Percentiles rank a stretch among this genome's conserved stretches.
phyloP scores from a whole-genome alignment of 2,888 invertebrate species.

The Cremastinae sp. region DNA sequence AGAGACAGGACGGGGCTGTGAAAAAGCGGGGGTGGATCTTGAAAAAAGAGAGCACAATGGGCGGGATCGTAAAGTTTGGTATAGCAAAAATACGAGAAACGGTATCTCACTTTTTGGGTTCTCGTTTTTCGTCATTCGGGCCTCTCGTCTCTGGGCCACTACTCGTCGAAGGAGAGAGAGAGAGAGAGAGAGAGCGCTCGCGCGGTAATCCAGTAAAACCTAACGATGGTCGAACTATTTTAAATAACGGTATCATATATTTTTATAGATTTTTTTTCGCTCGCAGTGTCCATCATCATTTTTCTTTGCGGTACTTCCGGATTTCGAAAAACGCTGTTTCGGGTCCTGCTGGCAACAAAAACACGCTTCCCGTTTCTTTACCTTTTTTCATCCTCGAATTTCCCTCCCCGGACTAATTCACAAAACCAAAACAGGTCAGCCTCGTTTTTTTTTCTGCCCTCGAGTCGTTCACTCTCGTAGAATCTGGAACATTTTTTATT shows the following conservation, averaged over 20 bases:
- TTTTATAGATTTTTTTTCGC: constrained; percentile 70
- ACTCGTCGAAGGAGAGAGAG: neutral
- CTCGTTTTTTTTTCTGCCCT: constrained; percentile 66
- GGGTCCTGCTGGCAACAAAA: neutral
- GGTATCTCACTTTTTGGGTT: constrained; percentile 74
- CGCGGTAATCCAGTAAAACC: constrained; percentile 59
- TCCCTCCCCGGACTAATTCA: constrained; percentile 73
- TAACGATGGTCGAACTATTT: constrained; percentile 74
- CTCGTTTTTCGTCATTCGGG: constrained; percentile 70
- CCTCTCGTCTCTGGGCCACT: constrained; percentile 1
- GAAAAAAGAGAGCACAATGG: constrained; percentile 29
- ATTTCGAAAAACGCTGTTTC: constrained; percentile 33
- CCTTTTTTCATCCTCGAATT: constrained; percentile 29
- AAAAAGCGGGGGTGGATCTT: constrained; percentile 49
- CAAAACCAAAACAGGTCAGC: constrained; percentile 76
- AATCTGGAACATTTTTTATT: constrained; percentile 71
- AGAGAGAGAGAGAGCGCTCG: neutral
- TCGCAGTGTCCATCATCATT: constrained; percentile 27
- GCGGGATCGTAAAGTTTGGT: constrained; percentile 47
- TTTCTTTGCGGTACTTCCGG: constrained; percentile 14
- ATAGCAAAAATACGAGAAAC: constrained; percentile 70
- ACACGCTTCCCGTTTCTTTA: too few species aligned
- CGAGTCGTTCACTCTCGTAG: constrained; percentile 48
- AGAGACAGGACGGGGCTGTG: constrained; percentile 15
- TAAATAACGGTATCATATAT: constrained; percentile 78